Conservation (phyloP, 2,797 vertebrate genomes). For the Girardinus metallicus region DNA sequence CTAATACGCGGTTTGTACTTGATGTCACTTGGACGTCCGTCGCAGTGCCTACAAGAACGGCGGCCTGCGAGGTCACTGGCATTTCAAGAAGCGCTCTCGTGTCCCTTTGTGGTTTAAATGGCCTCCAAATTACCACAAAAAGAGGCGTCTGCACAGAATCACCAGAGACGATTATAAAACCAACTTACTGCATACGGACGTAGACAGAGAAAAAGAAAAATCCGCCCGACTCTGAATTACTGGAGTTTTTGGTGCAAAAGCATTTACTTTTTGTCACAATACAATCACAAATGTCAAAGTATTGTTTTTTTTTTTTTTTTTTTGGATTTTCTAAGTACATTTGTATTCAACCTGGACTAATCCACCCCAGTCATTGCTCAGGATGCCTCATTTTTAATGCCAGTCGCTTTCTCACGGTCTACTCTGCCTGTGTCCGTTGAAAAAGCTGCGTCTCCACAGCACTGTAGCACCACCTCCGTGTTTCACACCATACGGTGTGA, state of each 20-base stretch:
- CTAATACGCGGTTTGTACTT: slow-evolving; percentile 27
- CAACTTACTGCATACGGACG: not conserved
- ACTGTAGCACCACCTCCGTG: not conserved
- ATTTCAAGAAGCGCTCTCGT: slow-evolving; percentile 23
- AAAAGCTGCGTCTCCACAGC: not conserved
- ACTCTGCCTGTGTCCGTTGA: not conserved
- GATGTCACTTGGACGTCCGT: slow-evolving; percentile 3
- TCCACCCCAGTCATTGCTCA: not conserved
- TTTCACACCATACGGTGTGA: not conserved
- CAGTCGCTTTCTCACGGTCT: not conserved
- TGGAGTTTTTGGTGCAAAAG: not conserved
- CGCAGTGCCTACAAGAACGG: not conserved
- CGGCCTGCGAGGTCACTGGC: slow-evolving; percentile 10
- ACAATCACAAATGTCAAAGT: not conserved
- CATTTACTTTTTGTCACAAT: not conserved
- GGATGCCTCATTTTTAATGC: not conserved
- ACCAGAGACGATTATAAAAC: slow-evolving; percentile 15
- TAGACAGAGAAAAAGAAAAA: slow-evolving; percentile 19
- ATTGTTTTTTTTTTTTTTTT: not conserved
- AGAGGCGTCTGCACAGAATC: slow-evolving; percentile 4
- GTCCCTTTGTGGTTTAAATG: not conserved
- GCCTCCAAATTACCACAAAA: slow-evolving; percentile 19
- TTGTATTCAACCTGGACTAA: not conserved
- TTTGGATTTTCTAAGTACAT: not conserved
- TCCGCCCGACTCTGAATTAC: slow-evolving; percentile 20